Evolutionary conservation across 2,113 vertebrate species (phyloP), one percentile per base, ranked within the genome.

Genomic region (Pelobates fuscus): DNA sequence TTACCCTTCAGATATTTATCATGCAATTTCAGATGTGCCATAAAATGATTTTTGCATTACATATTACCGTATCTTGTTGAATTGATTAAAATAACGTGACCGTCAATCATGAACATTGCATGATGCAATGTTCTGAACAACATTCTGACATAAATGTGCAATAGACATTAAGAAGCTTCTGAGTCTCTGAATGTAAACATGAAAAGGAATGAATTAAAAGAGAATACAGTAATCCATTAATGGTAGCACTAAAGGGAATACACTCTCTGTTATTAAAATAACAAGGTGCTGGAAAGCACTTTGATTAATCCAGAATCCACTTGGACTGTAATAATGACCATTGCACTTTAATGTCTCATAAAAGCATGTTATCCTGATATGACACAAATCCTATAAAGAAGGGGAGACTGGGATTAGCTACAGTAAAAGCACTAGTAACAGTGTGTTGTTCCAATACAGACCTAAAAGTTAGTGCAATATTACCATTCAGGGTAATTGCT

Each of bases 271-370:
- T 58, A 74, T 74, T 74, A 74, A 66, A 74, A 67, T 26, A 58
- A 57, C 30, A 74, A 74, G 71, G 71, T 74, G 71, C 71, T 74
- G 64, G 62, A 59, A 64, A 74, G 62, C 62, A 66, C 72, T 67
- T 54, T 75, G 72, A 67, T 75, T 75, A 67, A 75, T 75, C 72
- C 43, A 27, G 37, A 43, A 75, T 75, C 32, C 52, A 44, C 54
- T 67, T 37, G 66, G 30, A 63, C 37, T 23, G 71, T 58, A 74
- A 75, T 46, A 58, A 59, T 59, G 63, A 75, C 62, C 63, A 75
- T 18, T 75, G 71, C 71, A 41, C 72, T 75, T 75, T 75, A 67
- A 75, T 58, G 71, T 59, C 32, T 37, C 32, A 37, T 37, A 37
- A 37, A 37, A 37, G 32, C 32, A 37, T 37, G 32, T 37, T 37